These are phyloP conservation scores for Sminthopsis crassicaudata DNA, from an alignment of 2,113 vertebrate genomes.

Conservation along the genomic window DNA sequence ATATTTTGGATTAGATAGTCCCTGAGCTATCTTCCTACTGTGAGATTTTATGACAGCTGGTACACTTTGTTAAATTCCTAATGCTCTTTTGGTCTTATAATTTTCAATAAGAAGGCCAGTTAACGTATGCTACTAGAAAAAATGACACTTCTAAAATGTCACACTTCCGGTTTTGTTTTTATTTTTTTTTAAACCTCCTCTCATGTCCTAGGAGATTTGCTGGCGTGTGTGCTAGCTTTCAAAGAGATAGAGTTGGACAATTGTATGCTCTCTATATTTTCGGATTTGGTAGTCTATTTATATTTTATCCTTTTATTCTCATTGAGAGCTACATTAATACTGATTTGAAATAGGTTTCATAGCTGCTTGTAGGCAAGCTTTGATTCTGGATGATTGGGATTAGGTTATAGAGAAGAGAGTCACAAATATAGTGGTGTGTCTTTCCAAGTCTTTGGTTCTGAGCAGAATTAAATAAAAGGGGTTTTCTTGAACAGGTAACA, in stretches of 20 bases:
- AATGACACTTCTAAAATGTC: background rate
- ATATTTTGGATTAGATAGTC: background rate
- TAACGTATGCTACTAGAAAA: background rate
- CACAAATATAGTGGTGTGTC: slow-evolving; percentile 46
- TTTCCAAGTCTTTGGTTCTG: slow-evolving; percentile 62
- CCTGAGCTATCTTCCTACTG: background rate
- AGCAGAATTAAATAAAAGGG: slow-evolving; percentile 45
- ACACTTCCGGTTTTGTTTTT: background rate
- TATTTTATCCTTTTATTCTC: slow-evolving; percentile 38
- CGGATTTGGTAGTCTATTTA: slow-evolving; percentile 4
- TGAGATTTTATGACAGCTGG: background rate
- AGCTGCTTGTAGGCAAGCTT: slow-evolving; percentile 61
- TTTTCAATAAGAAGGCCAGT: background rate
- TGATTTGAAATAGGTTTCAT: slow-evolving; percentile 71
- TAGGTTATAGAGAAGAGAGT: slow-evolving; percentile 61
- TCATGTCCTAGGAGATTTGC: slow-evolving; percentile 10
- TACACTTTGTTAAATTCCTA: background rate
- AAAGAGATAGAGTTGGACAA: background rate
- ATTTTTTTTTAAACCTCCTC: background rate
- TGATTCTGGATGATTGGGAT: slow-evolving; percentile 54
- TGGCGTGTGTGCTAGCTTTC: slow-evolving; percentile 8
- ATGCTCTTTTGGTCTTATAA: background rate
- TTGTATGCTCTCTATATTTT: background rate
- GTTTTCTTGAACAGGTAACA: slow-evolving; percentile 13
- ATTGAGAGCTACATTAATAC: slow-evolving; percentile 65